Conservation (phyloP, 2,888 invertebrate species). For the Sericinus montela region DNA sequence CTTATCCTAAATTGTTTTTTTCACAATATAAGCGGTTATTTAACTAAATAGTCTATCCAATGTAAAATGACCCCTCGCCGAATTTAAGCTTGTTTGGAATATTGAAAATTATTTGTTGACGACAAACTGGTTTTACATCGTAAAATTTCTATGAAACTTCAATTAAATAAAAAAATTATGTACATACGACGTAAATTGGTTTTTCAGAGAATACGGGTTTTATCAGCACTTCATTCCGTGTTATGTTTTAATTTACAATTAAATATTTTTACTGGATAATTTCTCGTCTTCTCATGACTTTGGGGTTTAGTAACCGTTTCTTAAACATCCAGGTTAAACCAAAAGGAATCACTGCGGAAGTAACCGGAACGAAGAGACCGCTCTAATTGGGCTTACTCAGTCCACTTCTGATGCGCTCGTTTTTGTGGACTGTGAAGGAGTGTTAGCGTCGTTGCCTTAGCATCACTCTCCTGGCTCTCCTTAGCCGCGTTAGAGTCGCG, state of each 20-base stretch:
- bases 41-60: not conserved
- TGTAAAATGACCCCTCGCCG: not conserved
- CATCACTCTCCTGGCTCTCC: too few relatives aligned
- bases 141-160: not conserved
- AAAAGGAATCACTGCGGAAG: too few relatives aligned
- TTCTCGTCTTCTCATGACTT: too few relatives aligned
- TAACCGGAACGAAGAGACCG: too few relatives aligned
- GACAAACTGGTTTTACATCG: not conserved
- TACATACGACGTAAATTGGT: not conserved
- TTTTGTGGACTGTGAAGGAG: too few relatives aligned
- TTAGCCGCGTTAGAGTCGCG: too few relatives aligned
- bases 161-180: not conserved
- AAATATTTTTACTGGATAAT: not conserved
- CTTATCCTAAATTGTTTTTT: not conserved
- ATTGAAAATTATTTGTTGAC: slow-evolving; percentile 6
- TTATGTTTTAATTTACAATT: not conserved
- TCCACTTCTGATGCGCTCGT: too few relatives aligned
- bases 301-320: too few relatives aligned
- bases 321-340: too few relatives aligned
- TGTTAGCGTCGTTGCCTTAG: too few relatives aligned
- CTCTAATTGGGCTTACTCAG: too few relatives aligned
- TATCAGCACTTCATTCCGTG: not conserved
- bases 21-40: slow-evolving; percentile 1
- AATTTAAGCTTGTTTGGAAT: slow-evolving; percentile 1
- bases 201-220: not conserved